phyloP scores from a whole-genome alignment of 2,888 invertebrate species.

The Hedychridium roseum region DNA sequence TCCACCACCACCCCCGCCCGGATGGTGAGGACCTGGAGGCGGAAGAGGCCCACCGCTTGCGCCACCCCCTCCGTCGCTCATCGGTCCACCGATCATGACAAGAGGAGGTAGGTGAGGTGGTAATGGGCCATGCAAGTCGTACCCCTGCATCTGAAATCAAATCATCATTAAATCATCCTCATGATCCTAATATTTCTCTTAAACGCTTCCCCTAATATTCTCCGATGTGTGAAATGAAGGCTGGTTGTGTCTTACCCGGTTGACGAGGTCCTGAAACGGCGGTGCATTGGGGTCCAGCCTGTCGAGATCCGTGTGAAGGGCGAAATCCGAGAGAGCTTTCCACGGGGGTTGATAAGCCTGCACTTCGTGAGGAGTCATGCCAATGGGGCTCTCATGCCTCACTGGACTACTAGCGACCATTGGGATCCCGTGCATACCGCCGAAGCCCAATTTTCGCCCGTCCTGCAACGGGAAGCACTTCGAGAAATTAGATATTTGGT shows the following conservation, averaged over 20 bases:
- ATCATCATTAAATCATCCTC: no score
- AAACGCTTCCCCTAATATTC: no score
- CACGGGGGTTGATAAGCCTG: slow-evolving; percentile 96
- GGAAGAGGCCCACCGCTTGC: slow-evolving; percentile 52
- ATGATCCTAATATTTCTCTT: no score
- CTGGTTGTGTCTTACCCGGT: slow-evolving; percentile 90
- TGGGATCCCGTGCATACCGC: slow-evolving; percentile 95
- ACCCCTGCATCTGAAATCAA: slow-evolving; percentile 85
- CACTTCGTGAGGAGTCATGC: slow-evolving; percentile 87
- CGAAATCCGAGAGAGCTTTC: slow-evolving; percentile 96
- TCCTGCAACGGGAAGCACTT: slow-evolving; percentile 76
- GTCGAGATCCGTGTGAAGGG: slow-evolving; percentile 92
- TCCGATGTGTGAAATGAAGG: no score
- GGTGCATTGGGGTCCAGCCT: slow-evolving; percentile 84
- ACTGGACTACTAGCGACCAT: slow-evolving; percentile 97
- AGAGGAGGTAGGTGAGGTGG: slow-evolving; percentile 58
- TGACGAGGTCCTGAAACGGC: slow-evolving; percentile 95
- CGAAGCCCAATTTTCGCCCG: slow-evolving; percentile 92
- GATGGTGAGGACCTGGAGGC: slow-evolving; percentile 54
- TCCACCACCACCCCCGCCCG: slow-evolving; percentile 46
- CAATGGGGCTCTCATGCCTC: slow-evolving; percentile 86
- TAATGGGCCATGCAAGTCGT: slow-evolving; percentile 71
- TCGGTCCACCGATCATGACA: slow-evolving; percentile 58
- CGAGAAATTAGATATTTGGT: slow-evolving; percentile 59
- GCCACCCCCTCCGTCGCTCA: slow-evolving; percentile 55